Conservation (phyloP, 2,113 vertebrate genomes). For the Danionella cerebrum region DNA sequence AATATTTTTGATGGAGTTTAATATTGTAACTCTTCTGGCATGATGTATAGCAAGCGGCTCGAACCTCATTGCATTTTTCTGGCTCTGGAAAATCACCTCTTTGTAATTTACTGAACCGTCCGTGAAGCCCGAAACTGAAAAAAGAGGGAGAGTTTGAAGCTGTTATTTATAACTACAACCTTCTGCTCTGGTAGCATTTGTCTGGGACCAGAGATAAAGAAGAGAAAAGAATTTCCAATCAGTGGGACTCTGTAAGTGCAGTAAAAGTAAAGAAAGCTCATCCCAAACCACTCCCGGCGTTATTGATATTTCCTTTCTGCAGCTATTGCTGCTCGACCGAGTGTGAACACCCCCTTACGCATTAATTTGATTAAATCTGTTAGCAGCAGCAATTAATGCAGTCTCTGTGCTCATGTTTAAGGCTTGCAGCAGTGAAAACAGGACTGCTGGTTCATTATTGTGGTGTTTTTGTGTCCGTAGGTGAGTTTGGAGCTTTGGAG, state of each 20-base stretch:
- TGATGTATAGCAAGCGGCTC: too few relatives aligned
- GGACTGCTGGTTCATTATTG: conserved; percentile 83
- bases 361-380: conserved; percentile 82
- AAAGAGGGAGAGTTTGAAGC: too few relatives aligned
- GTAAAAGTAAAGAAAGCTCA: conserved; percentile 22
- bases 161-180: too few relatives aligned
- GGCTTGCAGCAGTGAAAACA: conserved; percentile 81
- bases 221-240: too few relatives aligned
- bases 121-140: too few relatives aligned
- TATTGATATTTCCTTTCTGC: conserved; percentile 37
- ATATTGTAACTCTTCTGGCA: too few relatives aligned
- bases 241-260: background rate
- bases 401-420: conserved; percentile 80
- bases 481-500: conserved; percentile 70
- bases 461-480: conserved; percentile 64
- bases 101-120: too few relatives aligned
- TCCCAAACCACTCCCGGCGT: conserved; percentile 23
- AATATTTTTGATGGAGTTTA: too few relatives aligned
- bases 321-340: conserved; percentile 35
- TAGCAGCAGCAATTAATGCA: conserved; percentile 83
- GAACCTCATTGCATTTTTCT: too few relatives aligned
- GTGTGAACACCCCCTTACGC: conserved; percentile 37
- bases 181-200: too few relatives aligned
- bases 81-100: too few relatives aligned
- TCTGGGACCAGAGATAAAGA: too few relatives aligned